Conservation (phyloP, 2,113 vertebrate genomes). For the Muntiacus reevesi region DNA sequence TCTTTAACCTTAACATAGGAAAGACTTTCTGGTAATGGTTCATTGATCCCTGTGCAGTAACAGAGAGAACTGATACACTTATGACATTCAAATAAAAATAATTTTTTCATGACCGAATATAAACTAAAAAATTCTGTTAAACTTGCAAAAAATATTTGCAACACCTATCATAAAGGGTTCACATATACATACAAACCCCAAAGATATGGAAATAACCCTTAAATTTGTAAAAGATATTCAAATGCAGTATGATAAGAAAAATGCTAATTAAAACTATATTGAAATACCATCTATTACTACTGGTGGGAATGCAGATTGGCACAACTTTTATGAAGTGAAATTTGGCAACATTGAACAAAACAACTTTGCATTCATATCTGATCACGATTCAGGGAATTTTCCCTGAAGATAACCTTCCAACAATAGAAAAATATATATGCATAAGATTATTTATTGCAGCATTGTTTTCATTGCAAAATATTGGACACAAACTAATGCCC, state of each 20-base stretch:
- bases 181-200: not conserved
- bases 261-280: not conserved
- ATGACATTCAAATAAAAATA: not conserved
- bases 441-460: not conserved
- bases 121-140: not conserved
- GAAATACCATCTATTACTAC: not conserved
- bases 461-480: not conserved
- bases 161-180: not conserved
- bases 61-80: not conserved
- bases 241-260: not conserved
- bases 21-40: not conserved
- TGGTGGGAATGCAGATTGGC: not conserved
- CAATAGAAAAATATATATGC: not conserved
- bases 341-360: not conserved
- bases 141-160: not conserved
- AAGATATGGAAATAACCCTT: not conserved
- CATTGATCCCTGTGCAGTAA: not conserved
- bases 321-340: not conserved
- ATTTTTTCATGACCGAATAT: not conserved
- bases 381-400: not conserved
- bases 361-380: not conserved
- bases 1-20: not conserved
- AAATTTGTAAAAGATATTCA: not conserved
- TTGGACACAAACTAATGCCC: not conserved
- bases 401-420: not conserved